phyloP scores from a whole-genome alignment of 2,888 invertebrate genomes.

The Synanthedon andrenaeformis region DNA sequence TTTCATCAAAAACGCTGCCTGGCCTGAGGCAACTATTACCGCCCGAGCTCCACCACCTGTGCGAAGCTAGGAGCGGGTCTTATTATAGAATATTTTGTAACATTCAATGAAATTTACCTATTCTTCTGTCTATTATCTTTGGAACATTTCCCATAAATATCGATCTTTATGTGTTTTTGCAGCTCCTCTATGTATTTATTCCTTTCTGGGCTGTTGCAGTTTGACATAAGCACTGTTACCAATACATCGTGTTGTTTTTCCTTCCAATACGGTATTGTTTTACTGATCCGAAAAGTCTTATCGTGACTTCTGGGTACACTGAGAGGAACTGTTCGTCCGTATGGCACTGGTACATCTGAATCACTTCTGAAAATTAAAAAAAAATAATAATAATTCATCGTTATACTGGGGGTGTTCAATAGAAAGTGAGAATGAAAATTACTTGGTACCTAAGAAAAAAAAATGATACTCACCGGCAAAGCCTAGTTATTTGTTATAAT shows the following conservation, averaged over 20 bases:
- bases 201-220: constrained; percentile 62
- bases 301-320: constrained; percentile 10
- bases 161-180: constrained; percentile 68
- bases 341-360: constrained; percentile 76
- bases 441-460: too few relatives aligned
- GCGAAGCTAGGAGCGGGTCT: too few relatives aligned
- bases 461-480: too few relatives aligned
- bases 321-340: constrained; percentile 67
- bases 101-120: neutral
- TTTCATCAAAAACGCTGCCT: too few relatives aligned
- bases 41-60: too few relatives aligned
- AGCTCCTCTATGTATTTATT: constrained; percentile 68
- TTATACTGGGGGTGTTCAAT: too few relatives aligned
- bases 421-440: too few relatives aligned
- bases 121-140: neutral
- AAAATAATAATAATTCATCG: neutral
- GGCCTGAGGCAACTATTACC: too few relatives aligned
- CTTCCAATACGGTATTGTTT: constrained; percentile 44
- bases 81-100: too few relatives aligned
- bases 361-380: constrained; percentile 60
- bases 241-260: constrained; percentile 52
- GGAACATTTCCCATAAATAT: constrained; percentile 72
- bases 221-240: constrained; percentile 70
- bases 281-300: constrained; percentile 11
- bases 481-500: too few relatives aligned